A percentile compares a stretch with the other conserved stretches of the same genome.
Evolutionary conservation across 2,113 vertebrate genomes (phyloP).

Genomic region (Cisticola juncidis): DNA sequence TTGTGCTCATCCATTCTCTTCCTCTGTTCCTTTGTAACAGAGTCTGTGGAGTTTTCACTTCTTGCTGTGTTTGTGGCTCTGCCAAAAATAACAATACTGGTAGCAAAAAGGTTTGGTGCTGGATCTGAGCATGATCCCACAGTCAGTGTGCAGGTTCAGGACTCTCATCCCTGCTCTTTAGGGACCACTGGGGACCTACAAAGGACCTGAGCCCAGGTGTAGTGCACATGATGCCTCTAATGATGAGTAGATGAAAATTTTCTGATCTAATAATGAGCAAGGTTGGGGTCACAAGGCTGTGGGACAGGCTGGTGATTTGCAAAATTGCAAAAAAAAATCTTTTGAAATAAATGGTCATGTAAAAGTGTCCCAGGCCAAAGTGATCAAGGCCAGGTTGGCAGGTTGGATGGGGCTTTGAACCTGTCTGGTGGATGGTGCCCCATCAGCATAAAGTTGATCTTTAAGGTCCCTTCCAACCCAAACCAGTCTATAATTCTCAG

Average conservation of each 20-base stretch:
- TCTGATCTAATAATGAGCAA: neutral
- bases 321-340: neutral
- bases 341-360: neutral
- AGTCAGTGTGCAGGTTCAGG: neutral
- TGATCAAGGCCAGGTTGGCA: neutral
- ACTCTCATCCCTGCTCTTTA: neutral
- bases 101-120: neutral
- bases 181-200: neutral
- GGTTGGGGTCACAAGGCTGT: neutral
- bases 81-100: neutral
- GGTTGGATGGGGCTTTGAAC: neutral
- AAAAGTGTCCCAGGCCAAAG: neutral
- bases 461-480: neutral
- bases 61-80: neutral
- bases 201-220: neutral
- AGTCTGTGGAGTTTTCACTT: fast-evolving
- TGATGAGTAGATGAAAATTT: neutral
- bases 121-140: fast-evolving
- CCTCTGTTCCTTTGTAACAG: neutral
- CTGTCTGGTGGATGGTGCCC: neutral
- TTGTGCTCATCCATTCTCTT: neutral
- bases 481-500: neutral
- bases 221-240: neutral
- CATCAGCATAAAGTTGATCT: neutral
- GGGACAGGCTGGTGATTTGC: neutral